phyloP scores from a whole-genome alignment of 2,113 vertebrate genomes.

The Coturnix japonica region DNA sequence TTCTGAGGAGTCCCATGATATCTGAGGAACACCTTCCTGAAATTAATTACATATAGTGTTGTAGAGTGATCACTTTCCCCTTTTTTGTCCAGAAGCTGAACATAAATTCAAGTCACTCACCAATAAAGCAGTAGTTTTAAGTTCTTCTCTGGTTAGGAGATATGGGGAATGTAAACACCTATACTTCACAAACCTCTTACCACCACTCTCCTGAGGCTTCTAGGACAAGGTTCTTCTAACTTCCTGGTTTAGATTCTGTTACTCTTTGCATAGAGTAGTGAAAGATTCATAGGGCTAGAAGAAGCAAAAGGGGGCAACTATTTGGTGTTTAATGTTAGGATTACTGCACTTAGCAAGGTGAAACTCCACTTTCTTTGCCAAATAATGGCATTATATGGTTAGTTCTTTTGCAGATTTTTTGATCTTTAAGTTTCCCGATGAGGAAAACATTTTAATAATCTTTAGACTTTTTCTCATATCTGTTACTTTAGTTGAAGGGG shows the following conservation, averaged over 20 bases:
- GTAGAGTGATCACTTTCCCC: neutral
- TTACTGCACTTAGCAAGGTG: neutral
- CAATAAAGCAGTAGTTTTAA: neutral
- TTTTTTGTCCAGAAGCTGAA: neutral
- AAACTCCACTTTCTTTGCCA: neutral
- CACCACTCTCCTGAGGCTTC: rapidly evolving
- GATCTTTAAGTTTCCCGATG: neutral
- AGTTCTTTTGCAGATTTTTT: neutral
- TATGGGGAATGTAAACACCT: neutral
- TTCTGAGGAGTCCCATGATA: neutral
- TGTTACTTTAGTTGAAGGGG: neutral
- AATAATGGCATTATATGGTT: neutral
- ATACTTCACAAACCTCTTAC: neutral
- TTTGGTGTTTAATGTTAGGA: neutral
- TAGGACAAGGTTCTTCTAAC: neutral
- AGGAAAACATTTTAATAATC: neutral
- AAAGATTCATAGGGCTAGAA: neutral
- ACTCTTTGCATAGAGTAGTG: neutral
- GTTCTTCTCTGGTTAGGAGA: neutral
- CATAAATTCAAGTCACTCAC: neutral
- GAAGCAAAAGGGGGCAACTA: neutral
- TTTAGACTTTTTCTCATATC: neutral
- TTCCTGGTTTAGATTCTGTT: neutral
- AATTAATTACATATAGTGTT: neutral
- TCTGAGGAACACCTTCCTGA: neutral